phyloP scores from a whole-genome alignment of 2,113 vertebrate species.

The Bubo scandiacus region DNA sequence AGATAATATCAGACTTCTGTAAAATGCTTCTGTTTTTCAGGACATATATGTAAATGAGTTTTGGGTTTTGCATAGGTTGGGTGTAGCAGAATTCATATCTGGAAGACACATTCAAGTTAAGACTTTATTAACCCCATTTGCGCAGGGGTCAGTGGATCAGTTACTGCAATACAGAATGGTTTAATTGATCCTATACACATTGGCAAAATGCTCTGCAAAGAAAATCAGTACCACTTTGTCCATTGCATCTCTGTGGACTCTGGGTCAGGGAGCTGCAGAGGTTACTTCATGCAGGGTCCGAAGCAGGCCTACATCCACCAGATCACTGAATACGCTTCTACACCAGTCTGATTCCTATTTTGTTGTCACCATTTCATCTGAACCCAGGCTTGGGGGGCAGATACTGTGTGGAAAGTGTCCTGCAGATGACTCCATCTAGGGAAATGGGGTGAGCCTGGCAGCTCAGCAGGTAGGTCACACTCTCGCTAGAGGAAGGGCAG shows the following conservation, averaged over 20 bases:
- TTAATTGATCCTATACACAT: background rate
- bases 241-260: background rate
- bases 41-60: background rate
- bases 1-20: constrained; percentile 49
- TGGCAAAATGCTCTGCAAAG: background rate
- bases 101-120: background rate
- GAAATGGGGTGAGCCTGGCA: background rate
- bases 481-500: background rate
- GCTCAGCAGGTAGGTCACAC: background rate
- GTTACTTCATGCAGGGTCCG: background rate
- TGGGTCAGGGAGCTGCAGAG: background rate
- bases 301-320: background rate
- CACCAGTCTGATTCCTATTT: background rate
- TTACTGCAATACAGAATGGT: background rate
- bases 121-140: background rate
- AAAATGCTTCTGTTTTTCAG: constrained; percentile 45
- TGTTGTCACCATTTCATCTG: background rate
- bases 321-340: background rate
- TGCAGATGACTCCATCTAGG: background rate
- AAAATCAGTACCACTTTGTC: background rate
- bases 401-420: background rate
- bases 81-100: background rate
- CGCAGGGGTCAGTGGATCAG: rapidly evolving
- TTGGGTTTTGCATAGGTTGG: background rate
- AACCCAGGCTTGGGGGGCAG: background rate